Evolutionary conservation across 1,140 invertebrate genomes (phyloP), one percentile per base, ranked within the genome.

Genomic region (Nephila pilipes): DNA sequence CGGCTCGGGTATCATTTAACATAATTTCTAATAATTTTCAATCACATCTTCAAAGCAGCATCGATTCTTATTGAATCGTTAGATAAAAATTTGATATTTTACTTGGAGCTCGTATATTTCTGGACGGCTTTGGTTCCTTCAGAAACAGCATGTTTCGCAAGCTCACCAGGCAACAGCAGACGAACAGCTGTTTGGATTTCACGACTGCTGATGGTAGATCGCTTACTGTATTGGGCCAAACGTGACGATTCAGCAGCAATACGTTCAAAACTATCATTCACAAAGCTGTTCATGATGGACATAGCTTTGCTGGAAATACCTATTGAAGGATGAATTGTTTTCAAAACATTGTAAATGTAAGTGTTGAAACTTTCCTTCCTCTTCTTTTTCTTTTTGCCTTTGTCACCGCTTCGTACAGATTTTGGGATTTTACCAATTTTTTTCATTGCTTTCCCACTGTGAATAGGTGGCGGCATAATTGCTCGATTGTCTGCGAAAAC

Each of bases 161-260:
- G 95, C 94, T 97, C 96, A 90, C 97, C 97, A 22, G 97, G 96
- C 57, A 97, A 94, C 38, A 97, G 94, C 12, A 97, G 95, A 63
- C 96, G 95, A 54, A 96, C 96, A 83, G 97, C 96, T 22, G 96
- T 97, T 94, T 97, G 96, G 83, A 97, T 96, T 94, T 97, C 97
- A 92, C 96, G 95, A 93, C 95, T 96, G 32, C 96, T 96, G 94
- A 97, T 96, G 75, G 95, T 96, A 2, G 96, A 96, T 2, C 96
- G 95, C 95, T 97, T 97, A 95, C 97, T 97, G 96, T 97, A 97
- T 93, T 97, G 97, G 12, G 97, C 96, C 92, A 97, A 95, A 94
- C 97, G 96, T 8, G 97, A 97, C 3, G 97, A 96, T 95, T 97
- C 97, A 20, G 96, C 95, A 25, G 97, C 97, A 58, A 97, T 97